Base-by-base conservation (phyloP, 2,113 vertebrate genomes). In the Gnathonemus echidnorhynchus region DNA sequence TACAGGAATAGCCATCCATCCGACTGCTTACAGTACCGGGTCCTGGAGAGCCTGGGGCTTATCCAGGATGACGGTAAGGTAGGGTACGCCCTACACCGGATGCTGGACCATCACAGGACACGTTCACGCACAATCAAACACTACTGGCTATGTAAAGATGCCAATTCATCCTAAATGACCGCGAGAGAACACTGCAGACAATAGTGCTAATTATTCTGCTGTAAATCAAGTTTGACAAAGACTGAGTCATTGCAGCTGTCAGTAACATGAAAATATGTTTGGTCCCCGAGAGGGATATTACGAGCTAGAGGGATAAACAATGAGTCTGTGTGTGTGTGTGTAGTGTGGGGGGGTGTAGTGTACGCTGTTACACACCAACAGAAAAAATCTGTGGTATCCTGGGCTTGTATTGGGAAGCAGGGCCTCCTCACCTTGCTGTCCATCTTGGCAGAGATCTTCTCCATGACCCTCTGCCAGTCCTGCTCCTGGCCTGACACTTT, bases 401-500 rank as follows among this genome's bases (percentile, higher is more conserved):
- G 70, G 5, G 70, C 31, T 35, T 6, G 13, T 35, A 7, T 39
- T 19, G 4, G 70, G 31, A 39, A 39, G 31, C 31, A 35, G 13
- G 70, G 70, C 31, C 35, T 2, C 6, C n/a, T 86, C 89, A 98
- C 97, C 96, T 98, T 98, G 90, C 88, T 92, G 74, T 96, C 95
- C 96, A 98, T 96, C 90, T 96, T 95, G 0, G 89, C 31, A 13
- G 94, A 93, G 70, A 98, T 96, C 48, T 90, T 93, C 62, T 95
- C 94, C 1, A 97, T 91, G 88, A 96, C 66, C 8, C 95, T 95
- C 88, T 96, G 92, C 97, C 96, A 98, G 95, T 95, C 95, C 93
- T 96, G 95, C 93, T 97, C 97, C 93, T 97, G 97, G 7, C 92
- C 95, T 0, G 88, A 94, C 93, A 98, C 92, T 91, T 94, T 97